Conservation (phyloP, 2,113 vertebrate genomes). For the Engraulis encrasicolus region DNA sequence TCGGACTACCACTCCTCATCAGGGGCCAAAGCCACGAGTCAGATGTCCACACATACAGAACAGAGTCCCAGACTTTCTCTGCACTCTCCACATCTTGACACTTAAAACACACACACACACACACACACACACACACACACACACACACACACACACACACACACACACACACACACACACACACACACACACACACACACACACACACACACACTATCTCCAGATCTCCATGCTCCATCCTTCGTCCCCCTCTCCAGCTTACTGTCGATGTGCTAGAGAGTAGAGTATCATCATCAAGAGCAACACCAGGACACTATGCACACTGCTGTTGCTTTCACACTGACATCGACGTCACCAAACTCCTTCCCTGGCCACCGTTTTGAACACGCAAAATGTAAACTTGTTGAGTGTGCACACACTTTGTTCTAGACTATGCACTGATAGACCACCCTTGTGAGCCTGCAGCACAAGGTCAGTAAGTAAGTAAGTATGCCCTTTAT, state of each 20-base stretch:
- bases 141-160: too few relatives aligned
- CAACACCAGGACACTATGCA: background rate
- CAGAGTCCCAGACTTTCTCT: slow-evolving; percentile 28
- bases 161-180: too few relatives aligned
- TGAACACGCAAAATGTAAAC: background rate
- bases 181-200: too few relatives aligned
- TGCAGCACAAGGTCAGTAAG: background rate
- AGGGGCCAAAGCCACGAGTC: slow-evolving; percentile 70
- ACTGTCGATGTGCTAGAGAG: background rate
- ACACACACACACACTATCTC: too few relatives aligned
- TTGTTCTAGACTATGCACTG: background rate
- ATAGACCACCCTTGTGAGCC: background rate
- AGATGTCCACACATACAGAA: background rate
- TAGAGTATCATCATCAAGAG: background rate
- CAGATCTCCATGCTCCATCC: background rate
- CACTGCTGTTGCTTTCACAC: background rate
- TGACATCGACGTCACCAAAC: background rate
- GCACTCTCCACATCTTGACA: slow-evolving; percentile 26
- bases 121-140: too few relatives aligned
- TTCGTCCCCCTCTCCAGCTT: background rate
- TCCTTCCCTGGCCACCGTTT: background rate
- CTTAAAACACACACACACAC: background rate
- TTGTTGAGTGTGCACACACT: background rate
- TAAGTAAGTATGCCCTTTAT: too few relatives aligned
- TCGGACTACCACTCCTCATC: slow-evolving; percentile 38